A percentile compares a stretch with the other conserved stretches of the same genome.
Conservation (phyloP, 1,140 invertebrate species). For the Plutomurus gul region DNA sequence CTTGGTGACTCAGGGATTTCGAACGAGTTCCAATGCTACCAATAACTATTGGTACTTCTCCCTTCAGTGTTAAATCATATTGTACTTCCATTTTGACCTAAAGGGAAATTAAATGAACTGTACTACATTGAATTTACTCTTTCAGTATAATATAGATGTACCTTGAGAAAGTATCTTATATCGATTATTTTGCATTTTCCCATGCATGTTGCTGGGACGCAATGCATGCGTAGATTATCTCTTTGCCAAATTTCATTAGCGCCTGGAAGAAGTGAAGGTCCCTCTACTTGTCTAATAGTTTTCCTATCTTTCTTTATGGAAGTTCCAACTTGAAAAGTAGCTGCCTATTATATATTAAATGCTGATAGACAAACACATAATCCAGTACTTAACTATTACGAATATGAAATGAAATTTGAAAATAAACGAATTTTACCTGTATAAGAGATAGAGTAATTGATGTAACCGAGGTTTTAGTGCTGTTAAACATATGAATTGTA, state of each 20-base stretch:
- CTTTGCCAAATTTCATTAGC: neutral
- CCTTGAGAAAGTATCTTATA: neutral
- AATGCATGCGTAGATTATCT: slow-evolving; percentile 14
- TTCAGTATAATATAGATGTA: neutral
- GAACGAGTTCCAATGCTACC: neutral
- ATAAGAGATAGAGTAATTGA: neutral
- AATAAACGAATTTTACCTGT: neutral
- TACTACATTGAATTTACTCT: neutral
- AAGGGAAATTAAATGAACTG: too few relatives aligned
- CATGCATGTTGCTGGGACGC: neutral
- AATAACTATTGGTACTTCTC: neutral
- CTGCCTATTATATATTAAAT: neutral
- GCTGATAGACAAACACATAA: too few relatives aligned
- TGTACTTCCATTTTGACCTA: neutral
- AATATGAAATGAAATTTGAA: neutral
- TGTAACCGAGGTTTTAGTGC: neutral
- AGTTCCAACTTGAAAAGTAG: neutral
- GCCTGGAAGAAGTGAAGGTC: neutral
- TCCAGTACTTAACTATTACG: too few relatives aligned
- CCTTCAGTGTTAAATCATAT: neutral
- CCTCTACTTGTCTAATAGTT: neutral
- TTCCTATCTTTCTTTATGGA: neutral
- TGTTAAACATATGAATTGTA: neutral
- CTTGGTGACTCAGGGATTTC: neutral
- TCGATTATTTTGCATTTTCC: neutral